Evolutionary conservation across 2,797 vertebrate species (phyloP).

Genomic region (Sebastes nivosus): DNA sequence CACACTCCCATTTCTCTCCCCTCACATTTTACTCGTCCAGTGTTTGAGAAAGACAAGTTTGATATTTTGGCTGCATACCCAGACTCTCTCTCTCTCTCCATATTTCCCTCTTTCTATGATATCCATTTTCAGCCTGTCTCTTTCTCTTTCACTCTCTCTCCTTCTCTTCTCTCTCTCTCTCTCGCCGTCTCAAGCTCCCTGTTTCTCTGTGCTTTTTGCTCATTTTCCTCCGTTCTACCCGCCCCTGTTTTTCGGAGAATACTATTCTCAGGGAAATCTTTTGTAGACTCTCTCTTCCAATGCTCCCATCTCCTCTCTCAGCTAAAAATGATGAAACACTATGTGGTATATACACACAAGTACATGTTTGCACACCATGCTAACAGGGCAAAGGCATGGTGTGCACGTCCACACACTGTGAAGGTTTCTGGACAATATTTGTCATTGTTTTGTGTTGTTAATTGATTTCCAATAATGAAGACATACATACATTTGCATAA

Average conservation of each 20-base stretch:
- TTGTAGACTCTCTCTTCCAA: neutral
- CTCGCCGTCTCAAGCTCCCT: neutral
- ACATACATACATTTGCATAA: neutral
- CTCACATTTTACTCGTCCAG: conserved; percentile 9
- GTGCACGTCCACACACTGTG: too few species aligned
- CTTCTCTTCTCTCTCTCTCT: neutral
- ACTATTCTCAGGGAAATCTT: neutral
- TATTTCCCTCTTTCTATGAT: neutral
- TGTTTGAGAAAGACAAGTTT: conserved; percentile 13
- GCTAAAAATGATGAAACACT: neutral
- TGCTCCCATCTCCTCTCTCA: neutral
- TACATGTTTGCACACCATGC: neutral
- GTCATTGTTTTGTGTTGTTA: too few species aligned
- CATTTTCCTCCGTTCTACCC: neutral
- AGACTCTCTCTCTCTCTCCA: neutral
- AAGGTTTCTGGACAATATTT: too few species aligned
- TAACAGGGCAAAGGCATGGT: neutral
- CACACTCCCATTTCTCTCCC: neutral
- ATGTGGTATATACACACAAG: neutral
- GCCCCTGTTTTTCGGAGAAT: neutral
- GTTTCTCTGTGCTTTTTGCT: neutral
- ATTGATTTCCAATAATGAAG: too few species aligned
- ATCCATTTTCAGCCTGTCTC: conserved; percentile 26
- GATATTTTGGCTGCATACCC: conserved; percentile 14
- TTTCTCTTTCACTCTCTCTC: neutral